These are phyloP conservation scores for Grantiella picta DNA, from an alignment of 2,113 vertebrate species.

Conservation along the genomic window DNA sequence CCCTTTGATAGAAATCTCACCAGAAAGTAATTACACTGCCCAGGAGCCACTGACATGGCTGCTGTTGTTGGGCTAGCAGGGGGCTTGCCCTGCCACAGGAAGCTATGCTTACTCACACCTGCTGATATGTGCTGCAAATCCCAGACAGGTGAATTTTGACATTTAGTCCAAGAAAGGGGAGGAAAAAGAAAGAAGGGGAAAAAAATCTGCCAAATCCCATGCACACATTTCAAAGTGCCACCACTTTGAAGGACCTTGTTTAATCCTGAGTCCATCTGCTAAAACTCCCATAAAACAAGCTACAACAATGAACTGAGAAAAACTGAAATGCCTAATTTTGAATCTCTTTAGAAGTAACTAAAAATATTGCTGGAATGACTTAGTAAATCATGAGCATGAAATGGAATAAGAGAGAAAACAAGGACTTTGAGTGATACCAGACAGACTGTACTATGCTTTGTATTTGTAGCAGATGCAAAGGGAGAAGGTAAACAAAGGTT, in stretches of 20 bases:
- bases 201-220: not conserved
- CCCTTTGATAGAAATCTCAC: not conserved
- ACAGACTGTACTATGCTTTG: not conserved
- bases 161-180: rapidly evolving
- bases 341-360: not conserved
- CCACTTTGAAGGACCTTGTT: not conserved
- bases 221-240: not conserved
- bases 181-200: not conserved
- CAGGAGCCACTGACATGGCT: not conserved
- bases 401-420: not conserved
- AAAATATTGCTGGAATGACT: not conserved
- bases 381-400: not conserved
- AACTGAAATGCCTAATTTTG: not conserved
- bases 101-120: not conserved
- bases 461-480: not conserved
- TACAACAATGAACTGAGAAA: not conserved
- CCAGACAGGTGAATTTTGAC: not conserved
- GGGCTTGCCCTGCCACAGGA: not conserved
- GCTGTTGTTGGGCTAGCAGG: not conserved
- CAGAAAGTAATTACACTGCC: not conserved
- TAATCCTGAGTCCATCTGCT: not conserved
- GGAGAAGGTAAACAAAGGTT: not conserved
- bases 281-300: not conserved
- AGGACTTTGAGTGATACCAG: not conserved
- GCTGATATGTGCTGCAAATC: not conserved